Evolutionary conservation across 2,888 invertebrate genomes (phyloP).

Genomic region (Pseudococcus longispinus): DNA sequence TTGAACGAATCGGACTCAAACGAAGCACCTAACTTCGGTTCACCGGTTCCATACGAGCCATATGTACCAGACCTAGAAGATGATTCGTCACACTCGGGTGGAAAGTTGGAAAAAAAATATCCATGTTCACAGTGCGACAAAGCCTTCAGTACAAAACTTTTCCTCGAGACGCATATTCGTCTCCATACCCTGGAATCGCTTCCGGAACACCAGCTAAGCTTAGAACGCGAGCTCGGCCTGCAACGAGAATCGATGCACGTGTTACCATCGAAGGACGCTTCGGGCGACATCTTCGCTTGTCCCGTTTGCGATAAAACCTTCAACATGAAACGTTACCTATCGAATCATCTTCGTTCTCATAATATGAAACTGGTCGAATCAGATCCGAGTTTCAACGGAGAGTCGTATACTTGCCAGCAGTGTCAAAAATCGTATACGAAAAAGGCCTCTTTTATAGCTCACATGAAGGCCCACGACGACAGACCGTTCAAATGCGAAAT

Average conservation of each 20-base stretch:
- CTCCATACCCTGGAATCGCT: constrained; percentile 11
- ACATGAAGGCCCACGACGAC: constrained; percentile 26
- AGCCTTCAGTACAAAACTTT: neutral
- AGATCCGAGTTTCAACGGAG: neutral
- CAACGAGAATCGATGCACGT: neutral
- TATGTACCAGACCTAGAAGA: neutral
- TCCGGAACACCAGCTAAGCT: constrained; percentile 25
- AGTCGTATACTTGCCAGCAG: neutral
- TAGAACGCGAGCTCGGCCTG: neutral
- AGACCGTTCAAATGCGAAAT: constrained; percentile 6
- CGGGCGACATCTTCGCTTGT: neutral
- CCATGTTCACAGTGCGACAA: neutral
- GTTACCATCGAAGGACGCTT: neutral
- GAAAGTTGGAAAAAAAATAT: neutral
- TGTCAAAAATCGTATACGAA: constrained; percentile 26
- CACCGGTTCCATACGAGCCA: neutral
- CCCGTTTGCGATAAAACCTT: constrained; percentile 40
- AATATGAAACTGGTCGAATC: constrained; percentile 32
- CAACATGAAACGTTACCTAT: constrained; percentile 30
- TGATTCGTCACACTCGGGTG: neutral
- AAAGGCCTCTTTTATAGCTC: constrained; percentile 21
- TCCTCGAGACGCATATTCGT: neutral
- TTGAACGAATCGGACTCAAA: neutral
- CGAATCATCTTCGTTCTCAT: constrained; percentile 24
- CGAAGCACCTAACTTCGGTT: neutral